Percentiles rank a stretch among this genome's conserved stretches.
These are phyloP conservation scores for Eumeta japonica DNA, from an alignment of 1,140 invertebrate genomes.

Conservation along the genomic window DNA sequence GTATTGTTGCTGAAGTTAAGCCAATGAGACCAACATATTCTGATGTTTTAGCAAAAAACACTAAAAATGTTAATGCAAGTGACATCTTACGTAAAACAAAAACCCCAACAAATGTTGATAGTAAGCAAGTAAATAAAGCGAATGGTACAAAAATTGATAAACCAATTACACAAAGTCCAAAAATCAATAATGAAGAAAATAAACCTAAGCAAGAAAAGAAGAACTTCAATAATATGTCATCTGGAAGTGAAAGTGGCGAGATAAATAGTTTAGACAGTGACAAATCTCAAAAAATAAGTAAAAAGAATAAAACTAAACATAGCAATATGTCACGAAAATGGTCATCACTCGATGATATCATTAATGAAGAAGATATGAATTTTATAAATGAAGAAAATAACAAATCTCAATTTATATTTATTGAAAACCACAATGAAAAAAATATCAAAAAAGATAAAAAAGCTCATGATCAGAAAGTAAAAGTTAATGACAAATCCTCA, in stretches of 20 bases:
- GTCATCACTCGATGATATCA: slow-evolving; percentile 60
- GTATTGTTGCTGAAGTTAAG: slow-evolving; percentile 80
- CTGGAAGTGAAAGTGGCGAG: slow-evolving; percentile 54
- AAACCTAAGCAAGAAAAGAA: slow-evolving; percentile 42
- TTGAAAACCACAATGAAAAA: slow-evolving; percentile 39
- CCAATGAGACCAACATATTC: slow-evolving; percentile 83
- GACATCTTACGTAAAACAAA: slow-evolving; percentile 42
- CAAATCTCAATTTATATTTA: slow-evolving; percentile 44
- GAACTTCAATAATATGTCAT: slow-evolving; percentile 34
- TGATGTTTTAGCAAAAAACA: slow-evolving; percentile 74
- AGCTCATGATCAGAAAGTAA: slow-evolving; percentile 21
- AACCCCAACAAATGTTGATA: slow-evolving; percentile 37
- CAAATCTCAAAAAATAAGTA: slow-evolving; percentile 46
- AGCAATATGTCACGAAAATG: slow-evolving; percentile 58
- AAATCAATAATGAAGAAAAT: slow-evolving; percentile 47
- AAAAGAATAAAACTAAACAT: slow-evolving; percentile 49
- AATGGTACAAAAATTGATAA: slow-evolving; percentile 33
- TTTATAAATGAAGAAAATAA: slow-evolving; percentile 36
- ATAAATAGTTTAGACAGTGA: slow-evolving; percentile 42
- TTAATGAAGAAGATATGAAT: slow-evolving; percentile 43
- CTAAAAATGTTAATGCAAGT: slow-evolving; percentile 37
- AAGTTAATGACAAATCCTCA: slow-evolving; percentile 28
- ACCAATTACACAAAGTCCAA: slow-evolving; percentile 23
- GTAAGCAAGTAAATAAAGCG: slow-evolving; percentile 16
- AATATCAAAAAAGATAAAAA: slow-evolving; percentile 46